Evolutionary conservation across 2,888 invertebrate genomes (phyloP), one percentile per base, ranked within the genome.

Genomic region (Phytoseiulus persimilis): DNA sequence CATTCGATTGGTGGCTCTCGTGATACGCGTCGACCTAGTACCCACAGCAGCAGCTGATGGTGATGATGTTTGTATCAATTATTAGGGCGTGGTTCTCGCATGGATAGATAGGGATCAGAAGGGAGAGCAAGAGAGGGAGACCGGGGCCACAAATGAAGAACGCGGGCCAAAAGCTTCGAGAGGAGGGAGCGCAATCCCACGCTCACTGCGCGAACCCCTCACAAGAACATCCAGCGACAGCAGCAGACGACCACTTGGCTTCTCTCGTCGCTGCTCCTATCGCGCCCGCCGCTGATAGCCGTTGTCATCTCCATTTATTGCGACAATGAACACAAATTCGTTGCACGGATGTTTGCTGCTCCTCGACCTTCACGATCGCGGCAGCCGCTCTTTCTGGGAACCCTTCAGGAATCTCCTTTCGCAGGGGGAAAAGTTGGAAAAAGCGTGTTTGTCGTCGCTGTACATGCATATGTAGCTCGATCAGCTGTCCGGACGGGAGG

Each of bases 1-100:
- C 65, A 65, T 65, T 65, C 65, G 65, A 65, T 65, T 65, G 65
- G 65, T 65, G 65, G 65, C 65, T 65, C 65, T 65, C 65, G 65
- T 65, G 65, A 65, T 65, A 65, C 65, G 65, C 65, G 65, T 23
- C 65, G 65, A 65, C 65, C 65, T 65, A 65, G 65, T 14, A 65
- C 23, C 65, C 65, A 65, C 65, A 65, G 14, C 28, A 39, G 39
- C 39, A 39, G 65, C 65, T 23, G 65, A 65, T 65, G 65, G 65
- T 65, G 65, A 65, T 65, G 65, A 65, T 65, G 65, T 65, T 65
- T 65, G 65, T 65, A 65, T 65, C 65, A 65, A 65, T 65, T 65
- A 65, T 65, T 65, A 65, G 65, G 65, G 65, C 65, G 65, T 65
- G 65, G 65, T 28, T 65, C 65, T 65, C 65, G 65, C 65, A 65